Conservation (phyloP, 2,113 vertebrate species). For the Cepphus grylle region DNA sequence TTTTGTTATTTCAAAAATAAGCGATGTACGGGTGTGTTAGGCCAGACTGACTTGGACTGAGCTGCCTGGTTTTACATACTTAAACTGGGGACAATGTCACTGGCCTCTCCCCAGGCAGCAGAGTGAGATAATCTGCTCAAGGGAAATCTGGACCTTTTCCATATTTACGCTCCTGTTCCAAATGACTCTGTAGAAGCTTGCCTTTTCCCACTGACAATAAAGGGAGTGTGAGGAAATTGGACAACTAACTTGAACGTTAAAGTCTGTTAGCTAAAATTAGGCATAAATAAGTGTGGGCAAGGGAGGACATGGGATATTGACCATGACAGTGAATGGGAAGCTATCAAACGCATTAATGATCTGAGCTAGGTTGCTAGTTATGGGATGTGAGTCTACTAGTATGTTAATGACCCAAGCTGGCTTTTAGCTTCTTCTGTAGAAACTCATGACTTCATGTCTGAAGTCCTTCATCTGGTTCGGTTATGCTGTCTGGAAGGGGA, state of each 20-base stretch:
- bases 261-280: background rate
- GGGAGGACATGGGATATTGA: background rate
- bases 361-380: background rate
- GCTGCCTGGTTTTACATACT: background rate
- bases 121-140: background rate
- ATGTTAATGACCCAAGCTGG: background rate
- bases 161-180: background rate
- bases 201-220: background rate
- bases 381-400: background rate
- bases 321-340: background rate
- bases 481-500: background rate
- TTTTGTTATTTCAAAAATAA: constrained; percentile 18
- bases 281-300: background rate
- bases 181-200: background rate
- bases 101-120: background rate
- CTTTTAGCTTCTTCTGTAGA: background rate
- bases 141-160: background rate
- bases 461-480: background rate
- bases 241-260: background rate
- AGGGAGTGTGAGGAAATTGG: background rate
- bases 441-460: background rate
- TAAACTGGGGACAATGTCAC: background rate
- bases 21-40: background rate
- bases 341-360: background rate
- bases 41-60: background rate